phyloP scores from a whole-genome alignment of 1,140 invertebrate genomes.

The Listronotus oregonensis region DNA sequence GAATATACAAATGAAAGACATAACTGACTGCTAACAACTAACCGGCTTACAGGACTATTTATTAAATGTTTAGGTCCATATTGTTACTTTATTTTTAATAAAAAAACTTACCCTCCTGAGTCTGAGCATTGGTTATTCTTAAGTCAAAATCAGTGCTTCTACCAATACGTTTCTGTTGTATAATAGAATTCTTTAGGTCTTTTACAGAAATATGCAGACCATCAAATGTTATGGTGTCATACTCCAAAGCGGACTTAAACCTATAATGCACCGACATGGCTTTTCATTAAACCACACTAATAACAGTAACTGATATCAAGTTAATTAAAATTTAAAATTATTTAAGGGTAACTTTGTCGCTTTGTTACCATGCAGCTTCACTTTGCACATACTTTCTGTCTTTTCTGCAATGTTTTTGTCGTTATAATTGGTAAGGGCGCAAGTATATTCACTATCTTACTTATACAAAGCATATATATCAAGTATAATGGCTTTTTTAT shows the following conservation, averaged over 20 bases:
- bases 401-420: too few species aligned
- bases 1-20: too few species aligned
- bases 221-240: constrained; percentile 96
- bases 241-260: constrained; percentile 94
- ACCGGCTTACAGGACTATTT: not conserved
- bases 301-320: not conserved
- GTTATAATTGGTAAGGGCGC: too few species aligned
- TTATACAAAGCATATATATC: too few species aligned
- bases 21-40: too few species aligned
- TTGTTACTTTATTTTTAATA: not conserved
- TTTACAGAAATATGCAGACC: constrained; percentile 93
- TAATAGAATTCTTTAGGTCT: constrained; percentile 93
- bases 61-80: not conserved
- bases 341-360: too few species aligned
- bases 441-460: too few species aligned
- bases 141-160: constrained; percentile 95
- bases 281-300: not conserved
- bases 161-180: constrained; percentile 92
- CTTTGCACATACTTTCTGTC: too few species aligned
- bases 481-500: too few species aligned
- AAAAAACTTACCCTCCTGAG: constrained; percentile 83
- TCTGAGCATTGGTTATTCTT: constrained; percentile 96
- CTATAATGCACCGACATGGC: constrained; percentile 96
- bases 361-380: too few species aligned
- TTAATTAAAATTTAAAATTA: too few species aligned